Evolutionary conservation across 2,888 invertebrate genomes (phyloP), one percentile per base, ranked within the genome.

Genomic region (Syrphus vitripennis): DNA sequence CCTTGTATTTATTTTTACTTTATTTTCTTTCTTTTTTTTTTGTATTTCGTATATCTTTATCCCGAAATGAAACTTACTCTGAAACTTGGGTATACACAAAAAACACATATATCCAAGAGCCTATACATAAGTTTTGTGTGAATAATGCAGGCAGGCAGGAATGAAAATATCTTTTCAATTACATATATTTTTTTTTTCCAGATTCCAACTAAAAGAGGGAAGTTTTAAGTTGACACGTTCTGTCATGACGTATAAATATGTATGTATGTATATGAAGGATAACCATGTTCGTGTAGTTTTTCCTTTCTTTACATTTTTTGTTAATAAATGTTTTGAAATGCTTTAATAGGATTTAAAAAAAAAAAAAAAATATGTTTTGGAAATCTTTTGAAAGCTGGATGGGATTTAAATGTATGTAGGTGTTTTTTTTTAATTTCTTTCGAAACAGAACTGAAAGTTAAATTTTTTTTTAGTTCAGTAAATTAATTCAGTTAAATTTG

Each of bases 201-300:
- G 40, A 53, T 77, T 42, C 53, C 40, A 75, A 50, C 53, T 74
- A 34, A 57, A 57, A 65, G 24, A 71, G 77, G 69, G 63, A 74
- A 77, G 55, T 72, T 81, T 80, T 70, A 77, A 67, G 77, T 78
- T 77, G 82, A 86, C 86, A 86, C 82, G 86, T 86, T 82, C 57
- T 34, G 34, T 50, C 67, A 50, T 31, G 34, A 34, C 19, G 24
- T 50, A 45, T 26, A 42, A 16, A 65, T 14, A 19, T 59, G 31
- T 19, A 24, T 16, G 4, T n/a, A 42, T 26, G 4, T 14, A n/a
- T 16, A 37, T 37, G 19, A 19, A 9, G 65, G 31, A 45, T 24
- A 63, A n/a, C 42, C n/a, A 65, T 65, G 45, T 45, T 31, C 45
- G 42, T 59, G 34, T 19, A 31, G 55, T 31, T 55, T 26, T 53